phyloP scores from a whole-genome alignment of 2,888 invertebrate species.

The Campaea margaritaria region DNA sequence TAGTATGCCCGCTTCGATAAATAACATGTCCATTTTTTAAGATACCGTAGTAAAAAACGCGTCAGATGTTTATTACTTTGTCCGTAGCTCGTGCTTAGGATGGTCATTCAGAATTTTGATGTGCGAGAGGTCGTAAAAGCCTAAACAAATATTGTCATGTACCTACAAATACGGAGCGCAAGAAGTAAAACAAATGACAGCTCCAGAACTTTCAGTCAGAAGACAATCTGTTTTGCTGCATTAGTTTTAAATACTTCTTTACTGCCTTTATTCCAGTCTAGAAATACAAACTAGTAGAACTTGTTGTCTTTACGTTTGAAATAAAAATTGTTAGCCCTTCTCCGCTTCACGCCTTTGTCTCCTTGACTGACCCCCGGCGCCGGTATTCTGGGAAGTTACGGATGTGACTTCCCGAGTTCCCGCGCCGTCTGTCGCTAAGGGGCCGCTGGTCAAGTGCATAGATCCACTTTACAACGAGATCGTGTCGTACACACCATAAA shows the following conservation, averaged over 20 bases:
- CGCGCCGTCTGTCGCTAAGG: slow-evolving; percentile 78
- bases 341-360: slow-evolving; percentile 70
- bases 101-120: slow-evolving; percentile 44
- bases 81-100: slow-evolving; percentile 33
- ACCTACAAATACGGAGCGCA: slow-evolving; percentile 12
- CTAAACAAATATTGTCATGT: slow-evolving; percentile 46
- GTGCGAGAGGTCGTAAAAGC: slow-evolving; percentile 47
- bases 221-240: neutral
- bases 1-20: slow-evolving; percentile 33
- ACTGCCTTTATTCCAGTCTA: too few relatives aligned
- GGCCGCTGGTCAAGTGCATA: slow-evolving; percentile 74
- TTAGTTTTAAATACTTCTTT: neutral
- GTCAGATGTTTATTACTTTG: slow-evolving; percentile 41
- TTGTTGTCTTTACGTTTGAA: neutral
- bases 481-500: neutral
- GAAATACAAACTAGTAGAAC: too few relatives aligned
- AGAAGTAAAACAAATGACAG: slow-evolving; percentile 41
- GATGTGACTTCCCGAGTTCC: slow-evolving; percentile 74
- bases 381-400: slow-evolving; percentile 83
- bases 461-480: neutral
- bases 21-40: slow-evolving; percentile 39
- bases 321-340: slow-evolving; percentile 51
- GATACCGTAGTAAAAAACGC: slow-evolving; percentile 35
- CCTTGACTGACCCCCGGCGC: slow-evolving; percentile 74
- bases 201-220: neutral